Evolutionary conservation across 53 echinoderm and acorn worm genomes (phyloP), one percentile per base, ranked within the genome.

Genomic region (Henricia sp.): DNA sequence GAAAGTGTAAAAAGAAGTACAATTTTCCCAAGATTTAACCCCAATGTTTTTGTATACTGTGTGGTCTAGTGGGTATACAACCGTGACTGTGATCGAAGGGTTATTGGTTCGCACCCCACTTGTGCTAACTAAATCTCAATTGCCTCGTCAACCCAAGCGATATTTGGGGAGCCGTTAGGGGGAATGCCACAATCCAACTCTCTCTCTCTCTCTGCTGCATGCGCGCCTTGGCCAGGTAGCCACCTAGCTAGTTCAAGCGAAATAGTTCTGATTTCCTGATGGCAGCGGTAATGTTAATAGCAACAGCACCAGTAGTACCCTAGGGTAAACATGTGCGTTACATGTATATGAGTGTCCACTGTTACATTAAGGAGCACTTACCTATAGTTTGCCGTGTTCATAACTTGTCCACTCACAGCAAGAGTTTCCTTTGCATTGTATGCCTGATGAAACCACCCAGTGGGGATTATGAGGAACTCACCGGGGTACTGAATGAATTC

Each of bases 361-460:
- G 30, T 19, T 3, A 44, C 33, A 46, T 6, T 25, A 30, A 46
- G 34, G 51, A 44, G 9, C 3, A 50, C 91, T 71, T 77, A 94
- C 94, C 78, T 75, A 75, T 91, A 91, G 83, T 94, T 94, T 6
- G 86, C 88, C 1, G 58, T 71, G 62, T 94, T 91, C 94, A 94
- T 94, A 46, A 94, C 91, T 50, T 94, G 94, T 26, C 94, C 82
- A 68, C 94, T 94, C 46, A 94, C 88, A 60, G 94, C 94, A 19
- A 91, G 74, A 3, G 91, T 94, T 74, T 86, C 94, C 52, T 86
- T 42, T n/a, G 84, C 83, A 71, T 94, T 94, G 82, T 80, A 89
- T 2, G 94, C 94, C 63, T 94, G 94, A 42, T 94, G 94, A 40
- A 94, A 94, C 94, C 94, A 94, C 12, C 94, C 94, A 3, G 89